phyloP scores from a whole-genome alignment of 2,888 invertebrate species.

The Brenthis daphne region DNA sequence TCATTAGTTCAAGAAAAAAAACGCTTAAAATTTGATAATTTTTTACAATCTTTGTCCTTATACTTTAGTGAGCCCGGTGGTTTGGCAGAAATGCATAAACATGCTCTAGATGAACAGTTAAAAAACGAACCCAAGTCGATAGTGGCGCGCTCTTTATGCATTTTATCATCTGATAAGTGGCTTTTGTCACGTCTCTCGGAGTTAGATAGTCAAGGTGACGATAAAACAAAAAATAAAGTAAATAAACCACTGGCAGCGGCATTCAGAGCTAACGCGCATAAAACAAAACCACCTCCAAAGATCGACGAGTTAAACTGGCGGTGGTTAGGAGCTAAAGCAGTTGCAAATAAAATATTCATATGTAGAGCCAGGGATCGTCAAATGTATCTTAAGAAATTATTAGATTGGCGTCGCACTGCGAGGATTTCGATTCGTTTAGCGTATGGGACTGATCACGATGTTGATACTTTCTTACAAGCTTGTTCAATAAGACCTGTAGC shows the following conservation, averaged over 20 bases:
- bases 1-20: slow-evolving; percentile 30
- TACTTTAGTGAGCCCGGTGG: slow-evolving; percentile 59
- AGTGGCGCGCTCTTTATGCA: slow-evolving; percentile 42
- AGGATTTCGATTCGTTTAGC: slow-evolving; percentile 52
- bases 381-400: slow-evolving; percentile 43
- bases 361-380: slow-evolving; percentile 47
- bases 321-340: slow-evolving; percentile 53
- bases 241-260: slow-evolving; percentile 43
- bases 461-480: slow-evolving; percentile 44
- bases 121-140: slow-evolving; percentile 24
- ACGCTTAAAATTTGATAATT: slow-evolving; percentile 47
- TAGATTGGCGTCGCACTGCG: slow-evolving; percentile 49
- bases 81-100: slow-evolving; percentile 46
- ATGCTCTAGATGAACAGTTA: slow-evolving; percentile 33
- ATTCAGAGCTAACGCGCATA: slow-evolving; percentile 53
- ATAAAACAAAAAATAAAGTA: slow-evolving; percentile 22
- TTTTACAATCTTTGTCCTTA: slow-evolving; percentile 51
- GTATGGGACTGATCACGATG: slow-evolving; percentile 42
- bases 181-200: slow-evolving; percentile 38
- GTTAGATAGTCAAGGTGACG: slow-evolving; percentile 21
- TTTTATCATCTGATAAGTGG: slow-evolving; percentile 33
- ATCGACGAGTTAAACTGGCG: slow-evolving; percentile 50
- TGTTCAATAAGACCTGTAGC: slow-evolving; percentile 47
- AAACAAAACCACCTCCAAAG: slow-evolving; percentile 49
- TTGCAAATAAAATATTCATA: slow-evolving; percentile 51